A percentile compares a stretch with the other conserved stretches of the same genome.
Conservation (phyloP, 1,140 invertebrate species). For the Piezodorus guildinii region DNA sequence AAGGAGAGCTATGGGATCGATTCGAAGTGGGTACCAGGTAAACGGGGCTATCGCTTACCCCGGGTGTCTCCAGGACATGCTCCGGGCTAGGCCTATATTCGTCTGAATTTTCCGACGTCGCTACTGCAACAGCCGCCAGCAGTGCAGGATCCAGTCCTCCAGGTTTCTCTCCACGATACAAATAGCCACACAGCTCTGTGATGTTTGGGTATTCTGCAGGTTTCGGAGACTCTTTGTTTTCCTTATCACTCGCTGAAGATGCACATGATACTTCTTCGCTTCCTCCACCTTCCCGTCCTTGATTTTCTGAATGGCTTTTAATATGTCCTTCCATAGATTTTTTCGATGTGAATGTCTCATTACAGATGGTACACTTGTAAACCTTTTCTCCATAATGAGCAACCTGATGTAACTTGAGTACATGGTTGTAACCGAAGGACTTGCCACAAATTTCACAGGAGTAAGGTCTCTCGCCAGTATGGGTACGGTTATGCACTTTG, state of each 20-base stretch:
- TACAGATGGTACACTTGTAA: constrained; percentile 82
- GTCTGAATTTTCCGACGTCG: constrained; percentile 24
- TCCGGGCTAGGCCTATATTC: constrained; percentile 29
- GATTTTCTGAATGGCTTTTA: constrained; percentile 67
- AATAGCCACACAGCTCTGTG: constrained; percentile 22
- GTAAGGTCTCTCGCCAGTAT: constrained; percentile 70
- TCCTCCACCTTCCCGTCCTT: constrained; percentile 31
- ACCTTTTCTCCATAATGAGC: constrained; percentile 84
- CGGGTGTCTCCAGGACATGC: constrained; percentile 27
- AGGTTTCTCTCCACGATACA: constrained; percentile 21
- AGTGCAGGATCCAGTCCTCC: constrained; percentile 28
- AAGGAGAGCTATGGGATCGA: constrained; percentile 30
- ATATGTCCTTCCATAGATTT: constrained; percentile 82
- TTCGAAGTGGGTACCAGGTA: constrained; percentile 26
- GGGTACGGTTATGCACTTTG: constrained; percentile 73
- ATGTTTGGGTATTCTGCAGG: constrained; percentile 15
- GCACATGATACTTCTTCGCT: constrained; percentile 30
- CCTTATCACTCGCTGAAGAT: constrained; percentile 38
- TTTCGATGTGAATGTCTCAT: constrained; percentile 77
- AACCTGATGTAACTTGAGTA: constrained; percentile 77
- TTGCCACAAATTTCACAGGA: constrained; percentile 67
- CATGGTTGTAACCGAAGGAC: constrained; percentile 78
- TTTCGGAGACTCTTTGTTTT: constrained; percentile 30
- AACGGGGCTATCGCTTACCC: constrained; percentile 30
- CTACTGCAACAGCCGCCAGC: constrained; percentile 31